Base-by-base conservation (phyloP, 2,888 invertebrate species). In the Phalera bucephala region DNA sequence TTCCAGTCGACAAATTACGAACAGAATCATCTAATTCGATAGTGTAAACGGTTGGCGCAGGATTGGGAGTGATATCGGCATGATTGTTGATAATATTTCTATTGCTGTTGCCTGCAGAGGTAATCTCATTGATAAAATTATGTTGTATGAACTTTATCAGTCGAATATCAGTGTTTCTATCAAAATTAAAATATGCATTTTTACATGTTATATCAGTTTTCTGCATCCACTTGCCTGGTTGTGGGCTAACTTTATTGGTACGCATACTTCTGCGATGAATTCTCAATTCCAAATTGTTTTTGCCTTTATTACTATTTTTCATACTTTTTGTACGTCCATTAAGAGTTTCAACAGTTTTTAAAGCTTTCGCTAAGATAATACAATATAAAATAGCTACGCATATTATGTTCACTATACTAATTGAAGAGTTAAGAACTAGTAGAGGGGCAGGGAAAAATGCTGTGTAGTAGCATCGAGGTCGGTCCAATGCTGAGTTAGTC, bases 351-450 rank as follows among this genome's bases (percentile, higher is more conserved):
- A 80, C 75, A 28, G 87, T 93, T 53, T 79, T 86, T 28, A 93
- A 61, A 1, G 93, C 93, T 51, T 85, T 80, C 34, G 91, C 79
- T 46, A 93, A 72, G 41, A 93, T 93, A 3, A 91, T 91, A 0
- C 88, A 81, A 51, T 93, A 93, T 6, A 93, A 72, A 1, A 91
- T 72, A 1, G 67, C 69, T n/a, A 86, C 84, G 2, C 79, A 53
- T 12, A 66, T 28, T 1, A 89, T 73, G 1, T 93, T 93, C 31
- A 92, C 61, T 0, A 90, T 67, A 38, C 93, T 93, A 5, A 92
- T 54, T 5, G 90, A 48, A 1, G 92, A 91, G 30, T 91, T 93
- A 14, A 92, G 60, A 14, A 92, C 54, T 38, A 93, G 80, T 22
- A 93, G 63, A 20, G 76, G 63, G 17, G 86, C 90, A 7, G 93